Conservation (phyloP, 2,888 invertebrate species). For the Zaprionus bogoriensis region DNA sequence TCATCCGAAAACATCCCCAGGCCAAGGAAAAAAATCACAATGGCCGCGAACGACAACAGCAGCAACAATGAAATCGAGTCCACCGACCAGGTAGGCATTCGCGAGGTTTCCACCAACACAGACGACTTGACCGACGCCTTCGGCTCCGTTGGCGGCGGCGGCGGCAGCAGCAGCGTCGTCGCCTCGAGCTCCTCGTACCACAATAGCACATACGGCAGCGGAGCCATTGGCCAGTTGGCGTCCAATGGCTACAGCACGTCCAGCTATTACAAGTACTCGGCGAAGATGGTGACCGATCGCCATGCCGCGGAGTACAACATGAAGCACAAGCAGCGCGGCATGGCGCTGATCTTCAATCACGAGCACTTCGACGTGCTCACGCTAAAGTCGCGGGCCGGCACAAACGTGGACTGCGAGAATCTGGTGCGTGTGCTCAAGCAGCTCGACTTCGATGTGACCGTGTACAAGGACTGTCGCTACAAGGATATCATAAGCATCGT, state of each 20-base stretch:
- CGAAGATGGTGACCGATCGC: slow-evolving; percentile 86
- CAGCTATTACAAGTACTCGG: slow-evolving; percentile 72
- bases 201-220: slow-evolving; percentile 46
- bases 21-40: slow-evolving; percentile 31
- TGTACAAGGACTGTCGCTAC: slow-evolving; percentile 88
- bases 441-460: slow-evolving; percentile 89
- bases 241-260: slow-evolving; percentile 71
- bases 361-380: slow-evolving; percentile 90
- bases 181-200: slow-evolving; percentile 34
- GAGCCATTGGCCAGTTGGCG: slow-evolving; percentile 77
- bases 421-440: slow-evolving; percentile 86
- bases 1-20: slow-evolving; percentile 52
- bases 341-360: slow-evolving; percentile 95
- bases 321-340: slow-evolving; percentile 91
- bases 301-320: slow-evolving; percentile 92
- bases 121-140: slow-evolving; percentile 78
- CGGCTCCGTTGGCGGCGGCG: slow-evolving; percentile 59
- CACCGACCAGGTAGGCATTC: slow-evolving; percentile 71
- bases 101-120: slow-evolving; percentile 60
- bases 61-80: slow-evolving; percentile 48
- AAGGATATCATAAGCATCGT: slow-evolving; percentile 87
- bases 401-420: slow-evolving; percentile 92
- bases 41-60: slow-evolving; percentile 47
- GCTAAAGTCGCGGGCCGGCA: slow-evolving; percentile 90
- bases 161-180: slow-evolving; percentile 8